Base-by-base conservation (phyloP, 1,140 invertebrate genomes). In the Pseudomyrmex pallidus region DNA sequence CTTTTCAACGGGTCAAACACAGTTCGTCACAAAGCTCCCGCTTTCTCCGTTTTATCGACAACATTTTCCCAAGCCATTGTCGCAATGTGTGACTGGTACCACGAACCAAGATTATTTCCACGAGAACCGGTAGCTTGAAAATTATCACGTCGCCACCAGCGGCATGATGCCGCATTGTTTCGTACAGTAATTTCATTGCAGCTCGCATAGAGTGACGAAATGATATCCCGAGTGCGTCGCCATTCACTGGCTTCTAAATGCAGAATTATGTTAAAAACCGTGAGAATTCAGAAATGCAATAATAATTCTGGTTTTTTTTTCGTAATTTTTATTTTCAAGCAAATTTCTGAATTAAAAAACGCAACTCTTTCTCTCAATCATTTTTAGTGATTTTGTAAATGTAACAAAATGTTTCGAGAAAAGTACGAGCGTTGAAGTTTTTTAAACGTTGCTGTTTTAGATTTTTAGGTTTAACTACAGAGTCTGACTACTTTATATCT, bases 1-100 rank as follows among this genome's bases (percentile, higher is more conserved):
- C 54, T 76, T 61, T 61, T 74, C 82, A 68, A 35, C 35, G 25
- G 56, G 52, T 74, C 70, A 82, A 35, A 66, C 74, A 15, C 12
- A 54, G n/a, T 56, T 63, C 50, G 22, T 4, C 48, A 44, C 22
- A 25, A 64, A 61, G 44, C 44, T 62, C 5, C 5, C 25, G 35
- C 22, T 46, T n/a, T n/a, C 59, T 10, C 12, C 8, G 20, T 0
- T 25, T 9, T 35, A 5, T 74, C 54, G 20, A 68, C 68, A 62
- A 56, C 35, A 64, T 73, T 74, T 84, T 20, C 48, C 22, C 48
- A 0, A 63, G 13, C 54, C 17, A 62, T 56, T n/a, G 22, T 48
- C 7, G 15, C 25, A 67, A 46, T 56, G 12, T 7, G 10, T 35
- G 44, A 48, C 12, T 22, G 17, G 52, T 70, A 48, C 15, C 9